Evolutionary conservation across 2,888 invertebrate species (phyloP).

Genomic region (Acanthacorydalis orientalis): DNA sequence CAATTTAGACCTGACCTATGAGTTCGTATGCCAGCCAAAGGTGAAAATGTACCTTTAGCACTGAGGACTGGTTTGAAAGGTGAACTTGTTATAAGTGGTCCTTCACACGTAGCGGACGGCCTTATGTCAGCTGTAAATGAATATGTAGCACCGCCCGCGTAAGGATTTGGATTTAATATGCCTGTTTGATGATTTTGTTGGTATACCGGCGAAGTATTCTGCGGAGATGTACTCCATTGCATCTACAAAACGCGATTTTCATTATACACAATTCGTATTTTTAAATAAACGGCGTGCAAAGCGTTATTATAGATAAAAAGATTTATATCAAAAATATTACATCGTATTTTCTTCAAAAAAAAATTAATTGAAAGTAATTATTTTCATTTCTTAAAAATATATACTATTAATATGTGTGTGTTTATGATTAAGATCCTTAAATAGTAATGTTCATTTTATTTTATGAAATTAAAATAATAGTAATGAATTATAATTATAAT

Average conservation of each 20-base stretch:
- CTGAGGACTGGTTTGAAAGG: constrained; percentile 39
- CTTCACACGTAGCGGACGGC: constrained; percentile 36
- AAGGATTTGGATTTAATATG: constrained; percentile 43
- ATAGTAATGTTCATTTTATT: no score
- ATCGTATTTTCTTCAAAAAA: no score
- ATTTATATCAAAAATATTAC: no score
- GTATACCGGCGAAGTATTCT: constrained; percentile 30
- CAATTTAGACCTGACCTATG: constrained; percentile 1
- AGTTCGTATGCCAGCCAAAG: constrained; percentile 11
- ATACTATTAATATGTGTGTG: no score
- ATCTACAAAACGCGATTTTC: constrained; percentile 28
- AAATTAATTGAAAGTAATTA: no score
- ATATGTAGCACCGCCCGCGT: constrained; percentile 55
- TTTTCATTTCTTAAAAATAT: no score
- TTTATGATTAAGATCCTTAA: no score
- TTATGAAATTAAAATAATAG: no score
- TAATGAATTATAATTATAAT: no score
- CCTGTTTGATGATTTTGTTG: constrained; percentile 38
- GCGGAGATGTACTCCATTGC: constrained; percentile 51
- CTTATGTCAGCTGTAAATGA: constrained; percentile 73
- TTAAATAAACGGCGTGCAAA: no score
- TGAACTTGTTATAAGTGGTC: constrained; percentile 33
- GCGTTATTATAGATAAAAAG: no score
- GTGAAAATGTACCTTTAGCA: constrained; percentile 13
- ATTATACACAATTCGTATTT: no score